Evolutionary conservation across 1,140 invertebrate species (phyloP), one percentile per base, ranked within the genome.

Genomic region (Temnothorax longispinosus): DNA sequence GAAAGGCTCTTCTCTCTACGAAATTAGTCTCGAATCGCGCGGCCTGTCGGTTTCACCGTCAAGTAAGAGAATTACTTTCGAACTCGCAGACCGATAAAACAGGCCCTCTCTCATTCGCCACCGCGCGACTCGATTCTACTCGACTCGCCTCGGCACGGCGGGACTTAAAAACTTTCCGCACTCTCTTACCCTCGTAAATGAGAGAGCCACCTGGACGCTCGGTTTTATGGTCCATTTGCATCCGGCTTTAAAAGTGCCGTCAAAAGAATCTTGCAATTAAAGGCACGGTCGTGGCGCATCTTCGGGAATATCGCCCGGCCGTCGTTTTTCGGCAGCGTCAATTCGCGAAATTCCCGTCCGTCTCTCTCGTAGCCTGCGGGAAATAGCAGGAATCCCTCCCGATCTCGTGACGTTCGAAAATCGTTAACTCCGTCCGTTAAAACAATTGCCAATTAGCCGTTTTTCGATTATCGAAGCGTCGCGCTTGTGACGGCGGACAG

Each of bases 211-310:
- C 18, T n/a, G 78, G 67, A 65, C 89, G 89, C 90, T 91, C 81
- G 85, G 92, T 94, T 95, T 95, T 94, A 95, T 91, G 92, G 92
- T 92, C 93, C 94, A 94, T 94, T 94, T 94, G 93, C 94, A 94
- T 94, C 90, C 91, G 92, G 91, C 93, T 93, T 94, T 95, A 93
- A 94, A 91, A 94, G 92, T 93, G 87, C 78, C 91, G 60, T 90
- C 54, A 74, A 82, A 82, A 84, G 92, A 94, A 92, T 93, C 91
- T 91, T 89, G 92, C 92, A 93, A 95, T 95, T 95, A 95, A 95
- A 94, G 91, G 91, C 91, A 91, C 58, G 92, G 89, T 88, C 90
- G 88, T 90, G 88, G 86, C 92, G 90, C 90, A 85, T 88, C 89
- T 87, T 81, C 41, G 69, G 27, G 67, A 58, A 60, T 72, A 58